A percentile compares a stretch with the other conserved stretches of the same genome.
These are phyloP conservation scores for Musca vetustissima DNA, from an alignment of 1,140 invertebrate genomes.

Conservation along the genomic window DNA sequence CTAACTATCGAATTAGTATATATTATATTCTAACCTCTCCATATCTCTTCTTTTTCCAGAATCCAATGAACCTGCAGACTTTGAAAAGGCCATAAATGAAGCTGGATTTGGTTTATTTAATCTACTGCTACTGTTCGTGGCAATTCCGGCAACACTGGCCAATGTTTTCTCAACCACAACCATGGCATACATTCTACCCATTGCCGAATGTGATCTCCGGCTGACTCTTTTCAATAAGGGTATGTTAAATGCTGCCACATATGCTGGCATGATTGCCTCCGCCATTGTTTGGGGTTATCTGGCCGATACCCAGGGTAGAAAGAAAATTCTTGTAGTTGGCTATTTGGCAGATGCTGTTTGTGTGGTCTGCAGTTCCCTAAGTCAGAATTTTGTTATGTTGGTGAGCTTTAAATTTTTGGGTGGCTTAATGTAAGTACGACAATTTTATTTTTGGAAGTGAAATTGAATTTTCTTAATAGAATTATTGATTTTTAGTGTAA, in stretches of 20 bases:
- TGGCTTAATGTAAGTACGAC: constrained; percentile 73
- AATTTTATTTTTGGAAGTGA: constrained; percentile 60
- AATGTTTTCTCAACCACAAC: constrained; percentile 67
- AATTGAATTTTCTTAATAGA: constrained; percentile 54
- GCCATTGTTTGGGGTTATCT: constrained; percentile 81
- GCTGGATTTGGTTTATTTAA: constrained; percentile 70
- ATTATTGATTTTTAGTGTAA: constrained; percentile 65
- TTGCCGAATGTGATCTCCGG: constrained; percentile 70
- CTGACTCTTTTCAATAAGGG: constrained; percentile 68
- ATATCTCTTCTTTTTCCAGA: not conserved
- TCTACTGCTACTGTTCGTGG: constrained; percentile 62
- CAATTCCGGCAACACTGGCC: constrained; percentile 65
- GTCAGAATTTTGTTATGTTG: constrained; percentile 71
- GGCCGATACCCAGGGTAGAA: constrained; percentile 74
- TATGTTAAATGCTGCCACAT: constrained; percentile 66
- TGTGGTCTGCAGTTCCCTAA: constrained; percentile 67
- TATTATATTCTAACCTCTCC: not conserved
- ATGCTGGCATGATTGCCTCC: constrained; percentile 79
- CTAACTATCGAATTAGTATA: too few relatives aligned
- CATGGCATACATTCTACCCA: constrained; percentile 69
- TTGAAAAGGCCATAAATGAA: constrained; percentile 63
- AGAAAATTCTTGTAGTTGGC: constrained; percentile 69
- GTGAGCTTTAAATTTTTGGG: constrained; percentile 72
- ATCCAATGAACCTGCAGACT: constrained; percentile 58
- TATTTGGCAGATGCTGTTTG: constrained; percentile 71